phyloP scores from a whole-genome alignment of 2,113 vertebrate species.

The Miniopterus natalensis region DNA sequence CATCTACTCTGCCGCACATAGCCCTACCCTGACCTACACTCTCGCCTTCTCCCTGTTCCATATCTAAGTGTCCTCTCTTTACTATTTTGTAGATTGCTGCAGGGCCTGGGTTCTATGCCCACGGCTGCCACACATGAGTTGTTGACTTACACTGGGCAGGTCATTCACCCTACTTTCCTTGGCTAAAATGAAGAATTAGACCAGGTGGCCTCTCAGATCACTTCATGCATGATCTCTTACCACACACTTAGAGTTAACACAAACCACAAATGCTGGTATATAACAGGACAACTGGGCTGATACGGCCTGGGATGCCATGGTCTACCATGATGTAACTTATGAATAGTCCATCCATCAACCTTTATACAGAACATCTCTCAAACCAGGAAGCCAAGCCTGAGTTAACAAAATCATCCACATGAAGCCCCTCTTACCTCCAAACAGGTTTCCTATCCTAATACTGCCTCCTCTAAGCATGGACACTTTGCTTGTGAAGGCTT shows the following conservation, averaged over 20 bases:
- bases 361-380: neutral
- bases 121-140: neutral
- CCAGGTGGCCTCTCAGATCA: neutral
- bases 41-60: neutral
- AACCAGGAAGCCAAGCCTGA: neutral
- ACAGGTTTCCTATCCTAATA: neutral
- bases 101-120: neutral
- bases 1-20: neutral
- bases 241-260: neutral
- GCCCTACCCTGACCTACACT: neutral
- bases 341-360: neutral
- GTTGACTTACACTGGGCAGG: neutral
- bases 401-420: neutral
- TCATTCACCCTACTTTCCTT: neutral
- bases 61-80: neutral
- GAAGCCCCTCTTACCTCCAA: neutral
- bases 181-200: slow-evolving; percentile 14
- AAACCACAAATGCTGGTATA: neutral
- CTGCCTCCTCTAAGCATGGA: neutral
- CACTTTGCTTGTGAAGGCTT: neutral
- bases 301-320: neutral
- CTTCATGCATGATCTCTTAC: neutral
- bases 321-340: neutral
- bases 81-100: neutral
- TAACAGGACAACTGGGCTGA: no score